A percentile compares a stretch with the other conserved stretches of the same genome.
These are phyloP conservation scores for Drosophila chauvacae DNA, from an alignment of 1,140 invertebrate species.

Conservation along the genomic window DNA sequence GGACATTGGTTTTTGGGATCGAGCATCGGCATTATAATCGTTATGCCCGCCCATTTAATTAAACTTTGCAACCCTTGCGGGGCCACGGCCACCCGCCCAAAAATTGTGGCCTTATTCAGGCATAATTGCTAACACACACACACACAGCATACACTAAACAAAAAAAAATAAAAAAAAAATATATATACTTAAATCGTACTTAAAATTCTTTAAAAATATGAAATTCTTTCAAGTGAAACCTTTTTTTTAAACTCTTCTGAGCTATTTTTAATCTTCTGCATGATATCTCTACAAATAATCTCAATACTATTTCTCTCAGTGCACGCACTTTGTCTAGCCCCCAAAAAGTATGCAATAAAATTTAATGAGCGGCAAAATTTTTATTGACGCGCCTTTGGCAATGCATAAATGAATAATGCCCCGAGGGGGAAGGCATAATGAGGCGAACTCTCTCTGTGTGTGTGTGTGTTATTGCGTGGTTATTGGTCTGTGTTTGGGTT, in stretches of 20 bases:
- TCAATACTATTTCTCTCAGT: not conserved
- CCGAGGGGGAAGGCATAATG: constrained; percentile 42
- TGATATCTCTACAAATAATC: not conserved
- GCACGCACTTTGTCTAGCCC: constrained; percentile 30
- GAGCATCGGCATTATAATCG: constrained; percentile 39
- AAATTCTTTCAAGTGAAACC: not conserved
- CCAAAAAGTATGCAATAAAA: constrained; percentile 71
- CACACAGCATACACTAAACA: not conserved
- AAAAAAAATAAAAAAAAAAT: not conserved
- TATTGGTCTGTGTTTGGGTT: constrained; percentile 4
- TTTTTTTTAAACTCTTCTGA: not conserved
- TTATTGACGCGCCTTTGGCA: constrained; percentile 69
- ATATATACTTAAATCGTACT: not conserved
- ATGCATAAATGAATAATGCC: constrained; percentile 70
- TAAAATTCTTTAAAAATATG: not conserved
- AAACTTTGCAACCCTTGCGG: constrained; percentile 59
- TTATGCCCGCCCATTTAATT: constrained; percentile 62
- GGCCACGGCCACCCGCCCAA: not conserved
- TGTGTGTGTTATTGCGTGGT: constrained; percentile 11
- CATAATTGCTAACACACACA: constrained; percentile 61
- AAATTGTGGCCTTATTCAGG: constrained; percentile 50
- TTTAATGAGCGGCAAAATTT: constrained; percentile 77
- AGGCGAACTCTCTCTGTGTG: constrained; percentile 18
- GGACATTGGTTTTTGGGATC: constrained; percentile 4
- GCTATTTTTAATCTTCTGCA: not conserved